These are phyloP conservation scores for Varanus komodoensis DNA, from an alignment of 2,113 vertebrate species.

Conservation along the genomic window DNA sequence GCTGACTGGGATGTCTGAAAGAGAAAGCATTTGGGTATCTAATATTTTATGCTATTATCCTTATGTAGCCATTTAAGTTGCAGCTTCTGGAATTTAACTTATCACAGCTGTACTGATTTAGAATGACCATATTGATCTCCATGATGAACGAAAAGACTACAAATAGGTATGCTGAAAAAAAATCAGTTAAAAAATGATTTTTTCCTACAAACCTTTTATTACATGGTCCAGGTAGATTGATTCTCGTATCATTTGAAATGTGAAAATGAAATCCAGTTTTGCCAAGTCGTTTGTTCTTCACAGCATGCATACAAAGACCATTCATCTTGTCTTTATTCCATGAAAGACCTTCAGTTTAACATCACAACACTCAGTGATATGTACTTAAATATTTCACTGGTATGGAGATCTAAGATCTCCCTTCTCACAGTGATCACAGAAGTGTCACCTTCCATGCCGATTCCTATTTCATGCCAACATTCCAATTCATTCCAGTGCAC, in stretches of 20 bases:
- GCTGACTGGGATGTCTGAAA: neutral
- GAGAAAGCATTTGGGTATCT: neutral
- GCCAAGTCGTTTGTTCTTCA: slow-evolving; percentile 2
- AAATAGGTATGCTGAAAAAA: neutral
- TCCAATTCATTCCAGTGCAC: neutral
- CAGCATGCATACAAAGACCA: neutral
- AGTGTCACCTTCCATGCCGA: no score
- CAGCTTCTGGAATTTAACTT: slow-evolving; percentile 19
- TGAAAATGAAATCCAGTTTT: slow-evolving; percentile 27
- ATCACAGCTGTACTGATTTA: neutral
- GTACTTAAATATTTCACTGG: neutral
- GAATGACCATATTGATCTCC: slow-evolving; percentile 7
- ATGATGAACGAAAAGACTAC: slow-evolving; percentile 14
- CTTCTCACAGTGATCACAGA: neutral
- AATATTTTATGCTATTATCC: neutral
- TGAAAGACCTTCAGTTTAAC: neutral
- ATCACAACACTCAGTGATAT: neutral
- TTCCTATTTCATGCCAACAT: neutral
- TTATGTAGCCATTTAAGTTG: slow-evolving; percentile 13
- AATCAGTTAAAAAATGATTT: neutral
- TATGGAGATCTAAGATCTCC: neutral
- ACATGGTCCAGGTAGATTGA: neutral
- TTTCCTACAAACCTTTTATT: slow-evolving; percentile 15
- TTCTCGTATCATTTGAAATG: slow-evolving; percentile 10
- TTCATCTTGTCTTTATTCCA: neutral